Conservation (phyloP, 2,113 vertebrate species). For the Cheilinus undulatus region DNA sequence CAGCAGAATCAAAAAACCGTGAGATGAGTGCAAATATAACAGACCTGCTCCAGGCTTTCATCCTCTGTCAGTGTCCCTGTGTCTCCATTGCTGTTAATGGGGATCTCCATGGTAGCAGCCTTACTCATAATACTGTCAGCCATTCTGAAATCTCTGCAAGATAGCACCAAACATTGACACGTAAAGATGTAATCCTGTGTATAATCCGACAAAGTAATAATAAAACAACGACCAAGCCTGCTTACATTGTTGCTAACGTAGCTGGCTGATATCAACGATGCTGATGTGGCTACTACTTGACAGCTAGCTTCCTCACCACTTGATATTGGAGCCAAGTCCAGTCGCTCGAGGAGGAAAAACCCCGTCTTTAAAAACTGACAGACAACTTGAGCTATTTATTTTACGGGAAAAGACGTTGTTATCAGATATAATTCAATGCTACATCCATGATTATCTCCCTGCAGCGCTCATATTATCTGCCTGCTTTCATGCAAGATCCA, state of each 20-base stretch:
- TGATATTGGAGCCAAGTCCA: constrained; percentile 27
- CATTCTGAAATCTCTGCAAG: constrained; percentile 83
- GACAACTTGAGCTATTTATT: background rate
- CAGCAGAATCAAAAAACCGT: background rate
- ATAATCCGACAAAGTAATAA: background rate
- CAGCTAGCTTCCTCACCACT: constrained; percentile 61
- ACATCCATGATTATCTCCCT: constrained; percentile 51
- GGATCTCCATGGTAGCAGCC: constrained; percentile 98
- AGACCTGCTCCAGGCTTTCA: constrained; percentile 93
- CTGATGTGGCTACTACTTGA: constrained; percentile 62
- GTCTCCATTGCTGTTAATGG: constrained; percentile 96
- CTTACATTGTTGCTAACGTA: constrained; percentile 49
- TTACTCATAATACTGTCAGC: constrained; percentile 96
- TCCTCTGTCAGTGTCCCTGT: constrained; percentile 89
- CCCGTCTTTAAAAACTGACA: background rate
- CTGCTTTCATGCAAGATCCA: constrained; percentile 40
- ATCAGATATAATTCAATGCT: constrained; percentile 18
- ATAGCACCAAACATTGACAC: constrained; percentile 17
- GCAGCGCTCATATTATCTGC: constrained; percentile 29
- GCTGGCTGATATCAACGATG: constrained; percentile 40
- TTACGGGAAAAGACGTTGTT: constrained; percentile 15
- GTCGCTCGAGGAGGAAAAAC: constrained; percentile 18
- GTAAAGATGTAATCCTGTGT: background rate
- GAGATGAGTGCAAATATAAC: background rate
- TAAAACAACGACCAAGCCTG: background rate